Conservation (phyloP, 2,888 invertebrate genomes). For the Latrodectus hesperus region DNA sequence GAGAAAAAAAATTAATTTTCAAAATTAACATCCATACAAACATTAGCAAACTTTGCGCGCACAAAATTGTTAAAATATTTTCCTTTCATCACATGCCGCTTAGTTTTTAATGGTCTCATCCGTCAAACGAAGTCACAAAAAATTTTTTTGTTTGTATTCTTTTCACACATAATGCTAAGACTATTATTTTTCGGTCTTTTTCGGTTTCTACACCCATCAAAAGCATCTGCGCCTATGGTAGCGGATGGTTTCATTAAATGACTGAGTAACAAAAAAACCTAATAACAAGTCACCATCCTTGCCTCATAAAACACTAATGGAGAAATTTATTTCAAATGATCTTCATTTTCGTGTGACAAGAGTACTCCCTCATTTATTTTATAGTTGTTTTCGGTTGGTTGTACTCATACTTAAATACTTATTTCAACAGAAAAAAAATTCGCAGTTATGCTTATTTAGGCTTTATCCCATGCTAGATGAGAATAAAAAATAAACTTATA, state of each 20-base stretch:
- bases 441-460: too few relatives aligned
- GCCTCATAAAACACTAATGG: conserved; percentile 55
- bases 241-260: conserved; percentile 60
- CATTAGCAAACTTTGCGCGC: background rate
- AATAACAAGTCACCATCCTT: conserved; percentile 24
- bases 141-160: background rate
- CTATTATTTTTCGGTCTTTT: conserved; percentile 46
- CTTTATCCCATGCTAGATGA: too few relatives aligned
- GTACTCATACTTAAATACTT: too few relatives aligned
- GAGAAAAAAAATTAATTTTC: too few relatives aligned
- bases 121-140: conserved; percentile 42
- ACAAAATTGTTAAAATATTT: background rate
- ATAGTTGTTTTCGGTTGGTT: too few relatives aligned
- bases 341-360: background rate
- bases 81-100: background rate
- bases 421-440: too few relatives aligned
- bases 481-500: too few relatives aligned
- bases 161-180: conserved; percentile 11
- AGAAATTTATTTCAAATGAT: conserved; percentile 45
- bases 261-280: conserved; percentile 24
- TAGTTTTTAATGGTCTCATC: conserved; percentile 58
- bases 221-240: conserved; percentile 42
- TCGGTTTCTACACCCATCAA: conserved; percentile 51
- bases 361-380: too few relatives aligned
- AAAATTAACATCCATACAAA: too few relatives aligned